Base-by-base conservation (phyloP, 2,113 vertebrate genomes). In the Ibidorhyncha struthersii region DNA sequence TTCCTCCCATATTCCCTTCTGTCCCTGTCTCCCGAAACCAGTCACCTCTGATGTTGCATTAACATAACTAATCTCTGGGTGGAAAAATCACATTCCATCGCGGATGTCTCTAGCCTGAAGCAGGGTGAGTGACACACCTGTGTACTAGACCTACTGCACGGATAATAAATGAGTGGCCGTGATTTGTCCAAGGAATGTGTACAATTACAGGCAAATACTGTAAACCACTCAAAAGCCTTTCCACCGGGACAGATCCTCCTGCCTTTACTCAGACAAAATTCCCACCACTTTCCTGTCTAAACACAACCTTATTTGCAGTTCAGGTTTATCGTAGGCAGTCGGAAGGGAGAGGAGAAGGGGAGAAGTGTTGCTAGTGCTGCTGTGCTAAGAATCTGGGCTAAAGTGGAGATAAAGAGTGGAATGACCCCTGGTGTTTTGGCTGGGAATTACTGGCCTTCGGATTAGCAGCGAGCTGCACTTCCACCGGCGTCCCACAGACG, bases 381-480 rank as follows among this genome's bases (percentile, higher is more conserved):
- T 14, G 26, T 1, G 23, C 43, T 32, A 55, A 34, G 65, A 52
- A 80, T 3, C 16, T 6, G 34, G 5, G 59, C 36, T 63, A 5
- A n/a, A 26, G 16, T 47, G 90, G 66, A 66, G 71, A 40, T 90
- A 67, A 96, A 88, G 97, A 30, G 84, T 55, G 85, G 95, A 84
- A 41, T 84, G 98, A 98, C 98, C 97, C 97, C 98, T 98, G 69
- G 97, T 98, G 98, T 93, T 94, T 63, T 12, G 72, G 25, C 56
- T 12, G n/a, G 81, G 97, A 93, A 97, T 91, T 96, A 41, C 86
- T 23, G 70, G 53, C 7, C 19, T 26, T 36, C 36, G 2, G 14
- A 4, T 45, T 2, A 19, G 38, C 53, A 6, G 1, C 23, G 4
- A 40, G 0, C 18, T 19, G 63, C 36, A 0, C 21, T 89, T 85